Evolutionary conservation across 2,797 vertebrate genomes (phyloP).

Genomic region (Alauda arvensis): DNA sequence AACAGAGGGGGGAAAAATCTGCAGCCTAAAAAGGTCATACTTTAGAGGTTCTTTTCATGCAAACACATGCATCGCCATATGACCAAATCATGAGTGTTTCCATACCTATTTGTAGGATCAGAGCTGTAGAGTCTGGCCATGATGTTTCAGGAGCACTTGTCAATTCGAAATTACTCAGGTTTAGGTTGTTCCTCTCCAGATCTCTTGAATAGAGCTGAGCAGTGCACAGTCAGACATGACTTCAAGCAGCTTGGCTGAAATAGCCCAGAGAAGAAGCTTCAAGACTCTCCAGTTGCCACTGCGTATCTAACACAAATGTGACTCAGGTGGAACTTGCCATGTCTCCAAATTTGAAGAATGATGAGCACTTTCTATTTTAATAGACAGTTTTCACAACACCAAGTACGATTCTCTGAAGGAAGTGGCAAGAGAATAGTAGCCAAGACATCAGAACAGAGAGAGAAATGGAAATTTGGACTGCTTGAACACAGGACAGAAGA

Average conservation of each 20-base stretch:
- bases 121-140: not conserved
- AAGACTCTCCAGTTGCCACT: not conserved
- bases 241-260: not conserved
- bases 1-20: not conserved
- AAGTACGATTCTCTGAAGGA: not conserved
- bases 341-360: not conserved
- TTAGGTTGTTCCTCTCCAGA: not conserved
- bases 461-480: not conserved
- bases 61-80: not conserved
- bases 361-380: not conserved
- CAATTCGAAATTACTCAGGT: not conserved
- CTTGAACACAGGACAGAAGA: not conserved
- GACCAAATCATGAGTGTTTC: not conserved
- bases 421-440: not conserved
- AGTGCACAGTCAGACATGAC: not conserved
- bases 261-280: not conserved
- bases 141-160: not conserved
- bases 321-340: not conserved
- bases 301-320: not conserved
- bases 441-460: not conserved
- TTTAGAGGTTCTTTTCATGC: not conserved
- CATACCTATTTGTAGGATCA: not conserved
- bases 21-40: not conserved
- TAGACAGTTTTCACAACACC: not conserved
- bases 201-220: not conserved